Evolutionary conservation across 2,113 vertebrate species (phyloP).

Genomic region (Lampris incognitus): DNA sequence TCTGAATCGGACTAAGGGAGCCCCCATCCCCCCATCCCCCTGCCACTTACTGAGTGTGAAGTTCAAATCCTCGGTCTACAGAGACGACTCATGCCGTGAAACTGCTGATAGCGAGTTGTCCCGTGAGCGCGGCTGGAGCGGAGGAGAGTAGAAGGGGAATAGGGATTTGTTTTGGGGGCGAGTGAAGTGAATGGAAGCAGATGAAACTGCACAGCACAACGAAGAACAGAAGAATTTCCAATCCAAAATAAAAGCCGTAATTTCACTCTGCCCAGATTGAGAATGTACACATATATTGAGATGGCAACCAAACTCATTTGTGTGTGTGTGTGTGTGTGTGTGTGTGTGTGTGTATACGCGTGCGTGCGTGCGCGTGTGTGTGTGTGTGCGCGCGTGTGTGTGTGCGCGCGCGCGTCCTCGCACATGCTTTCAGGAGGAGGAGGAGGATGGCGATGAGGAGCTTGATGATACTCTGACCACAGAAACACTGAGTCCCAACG

Average conservation of each 20-base stretch:
- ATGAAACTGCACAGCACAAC: no score
- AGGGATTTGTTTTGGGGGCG: not conserved
- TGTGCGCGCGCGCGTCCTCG: not conserved
- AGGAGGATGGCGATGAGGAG: slow-evolving; percentile 40
- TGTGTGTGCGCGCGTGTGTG: slow-evolving; percentile 6
- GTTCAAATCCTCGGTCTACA: no score
- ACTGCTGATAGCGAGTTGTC: no score
- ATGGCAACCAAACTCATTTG: not conserved
- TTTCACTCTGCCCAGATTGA: no score
- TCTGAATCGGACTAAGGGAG: not conserved
- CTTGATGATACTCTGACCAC: slow-evolving; percentile 67
- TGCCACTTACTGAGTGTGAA: no score
- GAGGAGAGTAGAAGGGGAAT: not conserved
- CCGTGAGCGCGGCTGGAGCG: no score
- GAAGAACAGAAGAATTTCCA: no score
- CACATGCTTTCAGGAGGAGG: slow-evolving; percentile 48
- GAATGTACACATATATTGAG: no score
- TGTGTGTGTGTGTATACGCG: slow-evolving; percentile 7
- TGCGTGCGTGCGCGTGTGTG: not conserved
- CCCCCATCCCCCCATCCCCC: no score
- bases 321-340: slow-evolving; percentile 24
- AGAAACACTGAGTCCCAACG: slow-evolving; percentile 57
- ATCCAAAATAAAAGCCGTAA: no score
- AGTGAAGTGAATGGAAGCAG: no score
- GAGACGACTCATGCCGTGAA: no score